Conservation (phyloP, 2,888 invertebrate species). For the Polylopha cassiicola region DNA sequence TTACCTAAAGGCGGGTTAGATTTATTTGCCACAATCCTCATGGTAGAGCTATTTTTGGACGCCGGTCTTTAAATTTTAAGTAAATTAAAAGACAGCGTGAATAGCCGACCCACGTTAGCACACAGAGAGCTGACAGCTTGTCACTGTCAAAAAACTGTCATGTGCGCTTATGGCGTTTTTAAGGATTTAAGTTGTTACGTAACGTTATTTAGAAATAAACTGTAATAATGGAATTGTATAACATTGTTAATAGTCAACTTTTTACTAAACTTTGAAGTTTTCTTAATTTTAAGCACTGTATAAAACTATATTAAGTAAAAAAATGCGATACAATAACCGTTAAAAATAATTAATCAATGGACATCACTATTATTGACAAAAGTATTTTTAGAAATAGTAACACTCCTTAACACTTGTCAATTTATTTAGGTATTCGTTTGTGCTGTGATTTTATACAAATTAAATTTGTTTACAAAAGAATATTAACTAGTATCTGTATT, state of each 20-base stretch:
- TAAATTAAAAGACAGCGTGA: slow-evolving; percentile 23
- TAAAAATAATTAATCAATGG: background rate
- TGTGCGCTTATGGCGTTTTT: no score
- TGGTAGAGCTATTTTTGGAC: slow-evolving; percentile 29
- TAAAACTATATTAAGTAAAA: no score
- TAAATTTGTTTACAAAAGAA: slow-evolving; percentile 13
- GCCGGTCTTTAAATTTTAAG: slow-evolving; percentile 17
- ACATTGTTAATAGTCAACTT: no score
- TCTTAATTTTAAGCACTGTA: no score
- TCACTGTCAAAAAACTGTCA: slow-evolving; percentile 21
- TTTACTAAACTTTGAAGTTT: no score
- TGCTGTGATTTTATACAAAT: slow-evolving; percentile 18
- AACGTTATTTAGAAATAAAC: no score
- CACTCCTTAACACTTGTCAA: slow-evolving; percentile 4
- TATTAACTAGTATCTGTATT: slow-evolving; percentile 7
- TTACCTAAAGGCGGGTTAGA: slow-evolving; percentile 74
- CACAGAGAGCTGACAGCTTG: slow-evolving; percentile 27
- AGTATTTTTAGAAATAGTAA: slow-evolving; percentile 6
- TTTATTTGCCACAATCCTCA: slow-evolving; percentile 68
- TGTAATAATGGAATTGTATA: no score
- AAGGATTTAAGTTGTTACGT: no score
- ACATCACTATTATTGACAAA: slow-evolving; percentile 18
- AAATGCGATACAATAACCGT: background rate
- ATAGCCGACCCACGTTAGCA: slow-evolving; percentile 32
- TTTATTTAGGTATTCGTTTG: slow-evolving; percentile 13